These are phyloP conservation scores for Resseliella maxima DNA, from an alignment of 2,888 invertebrate species.

Conservation along the genomic window DNA sequence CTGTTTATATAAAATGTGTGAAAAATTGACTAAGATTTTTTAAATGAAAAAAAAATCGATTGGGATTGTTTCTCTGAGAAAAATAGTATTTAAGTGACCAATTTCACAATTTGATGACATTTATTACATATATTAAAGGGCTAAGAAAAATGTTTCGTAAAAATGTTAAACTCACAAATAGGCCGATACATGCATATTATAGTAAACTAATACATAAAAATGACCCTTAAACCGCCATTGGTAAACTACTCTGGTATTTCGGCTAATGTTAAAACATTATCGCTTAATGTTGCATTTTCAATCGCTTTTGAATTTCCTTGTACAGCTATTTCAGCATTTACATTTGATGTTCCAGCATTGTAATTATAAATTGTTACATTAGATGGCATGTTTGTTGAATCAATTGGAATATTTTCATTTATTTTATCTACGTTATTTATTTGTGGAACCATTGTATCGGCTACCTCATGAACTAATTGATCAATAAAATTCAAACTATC, in stretches of 20 bases:
- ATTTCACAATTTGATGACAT: too few species aligned
- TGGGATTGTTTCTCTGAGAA: too few species aligned
- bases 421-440: not conserved
- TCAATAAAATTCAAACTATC: slow-evolving; percentile 25
- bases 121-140: not conserved
- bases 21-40: too few species aligned
- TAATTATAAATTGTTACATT: not conserved
- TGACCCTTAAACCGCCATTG: too few species aligned
- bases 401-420: not conserved
- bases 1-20: slow-evolving; percentile 34
- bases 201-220: too few species aligned
- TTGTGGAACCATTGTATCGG: not conserved
- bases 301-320: not conserved
- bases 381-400: not conserved
- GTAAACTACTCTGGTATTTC: too few species aligned
- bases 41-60: too few species aligned
- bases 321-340: not conserved
- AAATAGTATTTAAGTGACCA: too few species aligned
- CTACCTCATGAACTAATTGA: not conserved
- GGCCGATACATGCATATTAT: slow-evolving; percentile 77
- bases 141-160: not conserved
- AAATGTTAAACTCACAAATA: slow-evolving; percentile 73
- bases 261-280: too few species aligned
- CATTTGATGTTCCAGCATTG: not conserved
- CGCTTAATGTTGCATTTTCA: too few species aligned